Evolutionary conservation across 30 jellyfish, hydroid and myxozoan genomes (phyloP), one percentile per base, ranked within the genome.

Genomic region (Aurelia aurita complex sp. Pacific): DNA sequence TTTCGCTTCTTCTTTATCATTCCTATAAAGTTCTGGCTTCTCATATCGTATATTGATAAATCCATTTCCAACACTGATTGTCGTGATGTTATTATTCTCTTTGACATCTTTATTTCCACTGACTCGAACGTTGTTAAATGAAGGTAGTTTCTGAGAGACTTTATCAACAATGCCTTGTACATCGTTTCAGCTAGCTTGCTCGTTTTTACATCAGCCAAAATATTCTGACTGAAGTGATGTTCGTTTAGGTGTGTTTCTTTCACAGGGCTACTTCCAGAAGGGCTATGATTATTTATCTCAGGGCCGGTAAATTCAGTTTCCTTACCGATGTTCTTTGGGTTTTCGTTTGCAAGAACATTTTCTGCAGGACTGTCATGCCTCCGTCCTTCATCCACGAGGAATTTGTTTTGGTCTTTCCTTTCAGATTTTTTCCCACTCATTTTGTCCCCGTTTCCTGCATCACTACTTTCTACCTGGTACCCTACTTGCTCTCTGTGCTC

Each of bases 41-140:
- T 84, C 82, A 54, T 84, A 84, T 46, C 60, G 76, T 9, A 84
- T 84, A 2, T 84, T 73, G 1, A 84, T 84, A 64, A 84, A 84
- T 12, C 93, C 93, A 51, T 69, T 73, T 3, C 93, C 93, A 59
- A 84, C 93, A 50, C 75, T 73, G 9, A 84, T 84, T 3, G 87
- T 84, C 14, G 93, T 71, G 2, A 81, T 50, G 8, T 84, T 84
- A 71, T 84, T 67, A 16, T 77, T 64, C 4, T 64, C 65, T 1
- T 34, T 43, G 23, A 10, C 35, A 19, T 33, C 64, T 5, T 16
- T 46, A 46, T 46, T 46, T 8, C 57, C 57, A 46, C 57, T 46
- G 8, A 46, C 57, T 17, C 23, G 50, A 29, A 71, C 34, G 5
- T 40, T 34, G 18, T 17, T 11, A 17, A 12, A 42, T 71, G 36